Percentiles rank a stretch among this genome's conserved stretches.
Evolutionary conservation across 2,797 vertebrate genomes (phyloP).

Genomic region (Melopsittacus undulatus): DNA sequence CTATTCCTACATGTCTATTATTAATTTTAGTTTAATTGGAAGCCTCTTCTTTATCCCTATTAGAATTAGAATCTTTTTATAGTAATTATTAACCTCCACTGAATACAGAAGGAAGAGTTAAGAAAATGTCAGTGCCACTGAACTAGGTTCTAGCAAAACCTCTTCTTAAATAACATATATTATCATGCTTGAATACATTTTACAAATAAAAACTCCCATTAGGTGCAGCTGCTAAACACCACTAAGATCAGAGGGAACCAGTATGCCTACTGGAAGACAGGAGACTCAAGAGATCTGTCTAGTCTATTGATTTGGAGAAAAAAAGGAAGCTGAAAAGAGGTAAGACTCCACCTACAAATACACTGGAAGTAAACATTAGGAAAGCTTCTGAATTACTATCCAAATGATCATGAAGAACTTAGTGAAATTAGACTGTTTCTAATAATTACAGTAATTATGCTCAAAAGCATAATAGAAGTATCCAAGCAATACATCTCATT

Average conservation of each 20-base stretch:
- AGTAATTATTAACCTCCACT: neutral
- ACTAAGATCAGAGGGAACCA: neutral
- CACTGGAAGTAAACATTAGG: neutral
- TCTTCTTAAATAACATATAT: neutral
- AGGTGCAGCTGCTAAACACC: neutral
- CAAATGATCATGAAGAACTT: neutral
- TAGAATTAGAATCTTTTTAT: neutral
- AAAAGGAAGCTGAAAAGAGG: neutral
- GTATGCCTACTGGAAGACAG: neutral
- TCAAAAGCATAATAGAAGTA: neutral
- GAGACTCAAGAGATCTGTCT: neutral
- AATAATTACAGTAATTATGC: neutral
- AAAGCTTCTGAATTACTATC: neutral
- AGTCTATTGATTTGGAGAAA: neutral
- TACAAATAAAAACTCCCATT: neutral
- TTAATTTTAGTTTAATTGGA: neutral
- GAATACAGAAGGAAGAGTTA: neutral
- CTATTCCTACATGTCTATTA: neutral
- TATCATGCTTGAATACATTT: neutral
- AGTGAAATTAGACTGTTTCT: neutral
- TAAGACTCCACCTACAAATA: neutral
- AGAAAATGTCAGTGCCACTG: rapidly evolving
- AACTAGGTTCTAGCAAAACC: neutral
- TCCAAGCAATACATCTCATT: neutral
- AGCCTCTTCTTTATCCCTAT: neutral